phyloP scores from a whole-genome alignment of 2,888 invertebrate genomes.

The Branchinecta sandiegonensis region DNA sequence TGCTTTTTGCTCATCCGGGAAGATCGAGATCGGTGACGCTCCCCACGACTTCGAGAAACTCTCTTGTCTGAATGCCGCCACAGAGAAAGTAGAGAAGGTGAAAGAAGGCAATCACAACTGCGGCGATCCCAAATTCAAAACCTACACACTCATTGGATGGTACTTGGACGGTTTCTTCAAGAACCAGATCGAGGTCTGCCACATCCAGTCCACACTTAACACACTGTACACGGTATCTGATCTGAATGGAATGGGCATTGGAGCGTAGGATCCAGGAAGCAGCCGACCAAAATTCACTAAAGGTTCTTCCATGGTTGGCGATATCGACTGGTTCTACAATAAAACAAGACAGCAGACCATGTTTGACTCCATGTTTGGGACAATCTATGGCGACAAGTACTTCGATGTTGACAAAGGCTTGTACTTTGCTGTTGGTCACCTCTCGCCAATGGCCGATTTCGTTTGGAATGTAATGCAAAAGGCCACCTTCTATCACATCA shows the following conservation, averaged over 20 bases:
- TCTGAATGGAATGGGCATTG: conserved; percentile 38
- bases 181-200: conserved; percentile 40
- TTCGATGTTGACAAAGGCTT: conserved; percentile 24
- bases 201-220: conserved; percentile 39
- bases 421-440: conserved; percentile 42
- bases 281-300: conserved; percentile 40
- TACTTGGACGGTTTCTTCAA: conserved; percentile 29
- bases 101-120: conserved; percentile 17
- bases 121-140: not conserved
- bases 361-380: conserved; percentile 29
- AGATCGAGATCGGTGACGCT: not conserved
- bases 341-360: conserved; percentile 27
- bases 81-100: conserved; percentile 3
- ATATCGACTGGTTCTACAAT: conserved; percentile 21
- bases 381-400: conserved; percentile 29
- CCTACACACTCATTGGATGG: conserved; percentile 19
- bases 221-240: conserved; percentile 42
- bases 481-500: conserved; percentile 48
- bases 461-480: conserved; percentile 45
- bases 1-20: conserved; percentile 17
- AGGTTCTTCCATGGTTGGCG: conserved; percentile 33
- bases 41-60: not conserved
- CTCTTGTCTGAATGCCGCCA: conserved; percentile 10
- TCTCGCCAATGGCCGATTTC: conserved; percentile 46
- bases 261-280: conserved; percentile 38